phyloP scores from a whole-genome alignment of 2,797 vertebrate genomes.

The Enteromius unitaeniatus region DNA sequence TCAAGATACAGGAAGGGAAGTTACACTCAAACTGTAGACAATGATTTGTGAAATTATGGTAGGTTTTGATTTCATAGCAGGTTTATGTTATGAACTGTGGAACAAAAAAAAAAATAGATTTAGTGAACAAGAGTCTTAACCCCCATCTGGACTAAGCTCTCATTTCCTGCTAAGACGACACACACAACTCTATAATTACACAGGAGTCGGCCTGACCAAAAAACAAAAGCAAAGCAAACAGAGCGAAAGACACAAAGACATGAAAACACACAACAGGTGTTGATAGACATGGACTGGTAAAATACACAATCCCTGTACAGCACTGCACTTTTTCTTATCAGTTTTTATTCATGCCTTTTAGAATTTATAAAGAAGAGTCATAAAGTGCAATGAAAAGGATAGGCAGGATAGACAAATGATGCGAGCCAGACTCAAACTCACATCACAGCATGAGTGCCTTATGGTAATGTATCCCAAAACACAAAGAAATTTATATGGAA shows the following conservation, averaged over 20 bases:
- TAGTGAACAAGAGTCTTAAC: conserved; percentile 59
- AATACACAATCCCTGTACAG: conserved; percentile 26
- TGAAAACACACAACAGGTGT: conserved; percentile 67
- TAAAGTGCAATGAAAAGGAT: not conserved
- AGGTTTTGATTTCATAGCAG: not conserved
- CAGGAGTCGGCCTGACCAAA: conserved; percentile 70
- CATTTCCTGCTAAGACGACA: conserved; percentile 78
- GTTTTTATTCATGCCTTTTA: not conserved
- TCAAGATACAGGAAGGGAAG: conserved; percentile 24
- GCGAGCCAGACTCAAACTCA: not conserved
- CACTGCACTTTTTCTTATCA: not conserved
- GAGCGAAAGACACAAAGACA: conserved; percentile 70
- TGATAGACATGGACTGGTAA: conserved; percentile 25
- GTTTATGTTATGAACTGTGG: not conserved
- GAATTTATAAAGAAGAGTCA: not conserved
- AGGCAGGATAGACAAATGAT: not conserved
- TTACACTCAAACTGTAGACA: not conserved
- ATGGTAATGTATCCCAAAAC: not conserved
- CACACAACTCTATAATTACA: conserved; percentile 81
- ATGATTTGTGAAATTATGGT: not conserved
- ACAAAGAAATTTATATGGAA: not conserved
- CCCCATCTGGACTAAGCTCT: conserved; percentile 77
- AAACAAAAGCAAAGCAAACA: conserved; percentile 72
- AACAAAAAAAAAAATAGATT: conserved; percentile 8
- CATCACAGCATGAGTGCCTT: not conserved